Evolutionary conservation across 2,888 invertebrate species (phyloP), one percentile per base, ranked within the genome.

Genomic region (Nomada goodeniana): DNA sequence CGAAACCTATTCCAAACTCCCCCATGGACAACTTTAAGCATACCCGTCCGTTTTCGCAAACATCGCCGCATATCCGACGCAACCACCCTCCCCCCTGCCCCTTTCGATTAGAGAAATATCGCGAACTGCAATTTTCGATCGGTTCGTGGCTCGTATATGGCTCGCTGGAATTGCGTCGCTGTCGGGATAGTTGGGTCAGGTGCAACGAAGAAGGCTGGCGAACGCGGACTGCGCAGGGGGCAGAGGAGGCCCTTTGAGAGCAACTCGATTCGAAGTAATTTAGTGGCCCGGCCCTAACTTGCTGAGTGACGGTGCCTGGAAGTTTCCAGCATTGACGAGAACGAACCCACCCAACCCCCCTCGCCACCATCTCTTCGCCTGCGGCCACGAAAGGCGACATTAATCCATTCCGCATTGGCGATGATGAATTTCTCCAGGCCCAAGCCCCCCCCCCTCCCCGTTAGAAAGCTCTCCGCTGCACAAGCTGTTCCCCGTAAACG

Each of bases 261-360:
- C 61, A 86, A 88, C 86, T 90, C 79, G 88, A 90, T 89, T 89
- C 86, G 83, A 90, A 90, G 90, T 90, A 90, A 90, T 90, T 90
- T 90, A 89, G 85, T 82, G 78, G 75, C 78, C 78, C 72, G 81
- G 69, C 69, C 76, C 71, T 78, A 87, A 88, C 78, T 89, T 82
- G 82, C 72, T 63, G 85, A 85, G 83, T 72, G 82, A 72, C 44
- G 77, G 80, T 55, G 75, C 81, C 83, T 70, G 76, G 70, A 89
- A 89, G 87, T 89, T 89, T 86, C 84, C 85, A 84, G 84, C 85
- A 88, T 86, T 88, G 84, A 88, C 86, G 83, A 82, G 81, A 77
- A 78, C 77, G 86, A 87, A 80, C 23, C 23, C 23, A 23, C 23
- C 23, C 23, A 23, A 23, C 23, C 23, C 23, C 23, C 23, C 23